Evolutionary conservation across 2,888 invertebrate genomes (phyloP), one percentile per base, ranked within the genome.

Genomic region (Pseudeuparius sepicola): DNA sequence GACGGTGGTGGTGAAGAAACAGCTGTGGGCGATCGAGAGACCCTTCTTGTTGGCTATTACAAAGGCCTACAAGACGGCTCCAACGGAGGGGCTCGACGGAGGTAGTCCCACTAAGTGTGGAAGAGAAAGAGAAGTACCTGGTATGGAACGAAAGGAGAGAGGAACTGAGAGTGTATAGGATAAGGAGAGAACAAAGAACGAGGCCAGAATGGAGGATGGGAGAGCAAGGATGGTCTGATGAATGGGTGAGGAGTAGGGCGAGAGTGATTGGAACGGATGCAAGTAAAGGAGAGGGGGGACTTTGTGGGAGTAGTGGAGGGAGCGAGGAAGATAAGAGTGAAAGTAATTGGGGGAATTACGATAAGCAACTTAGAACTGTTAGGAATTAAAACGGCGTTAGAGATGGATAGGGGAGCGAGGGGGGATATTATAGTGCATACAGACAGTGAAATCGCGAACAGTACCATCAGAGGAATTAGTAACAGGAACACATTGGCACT

Each of bases 31-130:
- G 6, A 20, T 31, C 4, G 36, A 47, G 27, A 25, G 47, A 30
- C 39, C 38, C 3, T 45, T 44, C 14, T 18, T 46, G 4, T 11
- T 43, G 6, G 39, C 40, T 2, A 33, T 41, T 6, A 34, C 41
- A 4, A 39, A 36, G 17, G 39, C 43, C 7, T 49, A 46, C 32
- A 26, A 34, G 18, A 47, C 45, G 4, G 31, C 40, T n/a, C 32
- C 40, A 4, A 40, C 34, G 7, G 32, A 14, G 14, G 34, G 41
- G 6, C 30, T 34, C 13, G 24, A 36, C 42, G 10, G 41, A 41
- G 2, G 31, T 18, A 12, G 16, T 31, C 9, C 42, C 44, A 9
- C 31, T 36, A 24, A 20, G 33, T n/a, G 14, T 31, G 2, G 30
- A 16, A 16, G 37, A 16, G 9, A 17, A 14, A 10, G 34, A 7